Evolutionary conservation across 1,140 invertebrate species (phyloP).

Genomic region (Drosophila carrolli): DNA sequence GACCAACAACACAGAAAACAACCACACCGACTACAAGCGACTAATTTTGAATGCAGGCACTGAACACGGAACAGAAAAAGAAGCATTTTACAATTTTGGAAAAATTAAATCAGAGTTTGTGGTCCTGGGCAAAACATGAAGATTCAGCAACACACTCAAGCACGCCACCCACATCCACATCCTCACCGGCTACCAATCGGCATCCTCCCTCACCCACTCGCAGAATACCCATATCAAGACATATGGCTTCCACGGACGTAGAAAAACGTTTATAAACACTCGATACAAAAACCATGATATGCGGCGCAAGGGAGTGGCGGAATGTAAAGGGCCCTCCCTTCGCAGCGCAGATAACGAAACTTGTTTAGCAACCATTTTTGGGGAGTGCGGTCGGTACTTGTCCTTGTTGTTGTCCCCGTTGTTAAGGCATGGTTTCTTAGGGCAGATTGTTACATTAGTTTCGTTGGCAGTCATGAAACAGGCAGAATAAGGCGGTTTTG

Average conservation of each 20-base stretch:
- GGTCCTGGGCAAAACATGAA: constrained; percentile 60
- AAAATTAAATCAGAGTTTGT: constrained; percentile 76
- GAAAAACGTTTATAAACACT: constrained; percentile 72
- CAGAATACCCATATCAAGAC: constrained; percentile 22
- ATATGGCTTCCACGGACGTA: constrained; percentile 33
- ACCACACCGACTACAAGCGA: constrained; percentile 74
- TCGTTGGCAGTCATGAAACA: not conserved
- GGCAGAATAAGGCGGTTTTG: too few species aligned
- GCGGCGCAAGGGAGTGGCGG: not conserved
- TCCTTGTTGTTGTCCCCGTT: constrained; percentile 43
- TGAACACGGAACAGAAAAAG: constrained; percentile 50
- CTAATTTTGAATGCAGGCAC: constrained; percentile 73
- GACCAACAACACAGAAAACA: constrained; percentile 51
- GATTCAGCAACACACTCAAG: constrained; percentile 24
- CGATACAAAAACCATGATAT: constrained; percentile 69
- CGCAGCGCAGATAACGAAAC: constrained; percentile 66
- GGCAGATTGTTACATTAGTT: not conserved
- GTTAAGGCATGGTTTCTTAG: constrained; percentile 5
- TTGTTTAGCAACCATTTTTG: constrained; percentile 77
- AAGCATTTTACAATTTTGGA: constrained; percentile 58
- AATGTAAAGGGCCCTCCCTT: not conserved
- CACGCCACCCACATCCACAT: constrained; percentile 11
- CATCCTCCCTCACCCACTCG: constrained; percentile 3
- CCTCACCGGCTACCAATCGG: not conserved
- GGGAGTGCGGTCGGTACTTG: constrained; percentile 43